These are phyloP conservation scores for Mallotus villosus DNA, from an alignment of 2,797 vertebrate species.

Conservation along the genomic window DNA sequence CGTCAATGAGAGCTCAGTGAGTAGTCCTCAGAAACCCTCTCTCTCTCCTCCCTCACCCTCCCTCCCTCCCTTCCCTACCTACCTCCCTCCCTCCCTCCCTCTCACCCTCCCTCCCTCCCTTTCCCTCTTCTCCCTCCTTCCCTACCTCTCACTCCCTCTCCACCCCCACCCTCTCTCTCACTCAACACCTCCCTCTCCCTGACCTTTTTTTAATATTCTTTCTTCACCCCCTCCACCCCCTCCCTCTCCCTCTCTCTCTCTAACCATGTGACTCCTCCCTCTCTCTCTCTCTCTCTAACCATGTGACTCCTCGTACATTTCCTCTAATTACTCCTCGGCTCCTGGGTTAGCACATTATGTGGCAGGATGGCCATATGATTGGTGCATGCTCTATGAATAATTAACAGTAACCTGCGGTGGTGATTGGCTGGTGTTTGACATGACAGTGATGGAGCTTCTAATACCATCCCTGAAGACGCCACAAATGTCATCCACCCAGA, in stretches of 20 bases:
- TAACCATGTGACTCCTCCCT: conserved; percentile 2
- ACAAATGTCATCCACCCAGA: background rate
- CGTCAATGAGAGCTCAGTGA: background rate
- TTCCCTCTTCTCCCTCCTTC: background rate
- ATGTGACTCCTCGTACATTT: conserved; percentile 15
- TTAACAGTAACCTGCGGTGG: conserved; percentile 28
- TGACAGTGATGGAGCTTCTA: conserved; percentile 22
- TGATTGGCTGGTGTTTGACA: conserved; percentile 18
- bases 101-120: background rate
- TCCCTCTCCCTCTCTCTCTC: background rate
- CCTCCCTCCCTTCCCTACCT: conserved; percentile 4
- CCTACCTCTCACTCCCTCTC: background rate
- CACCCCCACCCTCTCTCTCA: background rate
- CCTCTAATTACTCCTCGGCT: conserved; percentile 2
- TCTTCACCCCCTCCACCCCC: background rate
- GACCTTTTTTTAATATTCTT: too few species aligned
- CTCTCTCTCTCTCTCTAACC: too few species aligned
- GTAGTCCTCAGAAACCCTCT: background rate
- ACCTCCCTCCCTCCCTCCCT: conserved; percentile 3
- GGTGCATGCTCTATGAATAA: conserved; percentile 36
- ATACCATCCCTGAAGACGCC: conserved; percentile 4
- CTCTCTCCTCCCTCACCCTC: background rate
- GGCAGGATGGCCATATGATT: conserved; percentile 4
- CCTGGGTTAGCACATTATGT: background rate
- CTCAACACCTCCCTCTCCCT: background rate